These are phyloP conservation scores for Eucera pruinosa DNA, from an alignment of 2,888 invertebrate genomes.

Conservation along the genomic window DNA sequence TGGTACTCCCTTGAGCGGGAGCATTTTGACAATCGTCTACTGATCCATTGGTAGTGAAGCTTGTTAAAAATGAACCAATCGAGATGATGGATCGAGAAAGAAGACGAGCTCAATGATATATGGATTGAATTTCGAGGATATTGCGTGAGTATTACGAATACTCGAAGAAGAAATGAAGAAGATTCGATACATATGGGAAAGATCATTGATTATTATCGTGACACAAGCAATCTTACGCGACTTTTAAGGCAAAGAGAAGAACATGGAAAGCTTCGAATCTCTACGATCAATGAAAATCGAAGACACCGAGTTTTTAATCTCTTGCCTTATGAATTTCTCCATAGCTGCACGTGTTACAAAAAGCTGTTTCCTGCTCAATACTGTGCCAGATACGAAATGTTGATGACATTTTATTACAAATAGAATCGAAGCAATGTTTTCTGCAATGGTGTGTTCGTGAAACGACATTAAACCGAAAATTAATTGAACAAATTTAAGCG, in stretches of 20 bases:
- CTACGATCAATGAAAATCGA: slow-evolving; percentile 5
- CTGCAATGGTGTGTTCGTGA: slow-evolving; percentile 25
- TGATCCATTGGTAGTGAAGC: background rate
- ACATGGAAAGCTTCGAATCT: slow-evolving; percentile 19
- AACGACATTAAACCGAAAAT: slow-evolving; percentile 19
- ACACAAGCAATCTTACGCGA: slow-evolving; percentile 4
- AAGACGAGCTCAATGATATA: slow-evolving; percentile 29
- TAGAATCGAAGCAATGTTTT: slow-evolving; percentile 14
- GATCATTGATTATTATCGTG: no score
- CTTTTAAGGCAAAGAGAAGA: no score
- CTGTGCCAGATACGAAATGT: no score
- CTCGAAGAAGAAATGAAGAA: slow-evolving; percentile 9
- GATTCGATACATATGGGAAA: slow-evolving; percentile 9
- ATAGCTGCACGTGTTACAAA: no score
- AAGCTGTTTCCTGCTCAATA: no score
- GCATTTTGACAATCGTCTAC: slow-evolving; percentile 48
- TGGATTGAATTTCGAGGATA: background rate
- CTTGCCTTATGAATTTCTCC: no score
- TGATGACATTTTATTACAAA: no score
- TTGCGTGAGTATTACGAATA: background rate
- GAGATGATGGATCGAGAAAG: background rate
- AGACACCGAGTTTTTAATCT: background rate
- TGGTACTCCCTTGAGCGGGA: background rate
- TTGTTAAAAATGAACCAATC: background rate
- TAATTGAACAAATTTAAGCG: background rate